Percentiles rank a stretch among this genome's conserved stretches.
Conservation (phyloP, 2,797 vertebrate species). For the Acrossocheilus fasciatus region DNA sequence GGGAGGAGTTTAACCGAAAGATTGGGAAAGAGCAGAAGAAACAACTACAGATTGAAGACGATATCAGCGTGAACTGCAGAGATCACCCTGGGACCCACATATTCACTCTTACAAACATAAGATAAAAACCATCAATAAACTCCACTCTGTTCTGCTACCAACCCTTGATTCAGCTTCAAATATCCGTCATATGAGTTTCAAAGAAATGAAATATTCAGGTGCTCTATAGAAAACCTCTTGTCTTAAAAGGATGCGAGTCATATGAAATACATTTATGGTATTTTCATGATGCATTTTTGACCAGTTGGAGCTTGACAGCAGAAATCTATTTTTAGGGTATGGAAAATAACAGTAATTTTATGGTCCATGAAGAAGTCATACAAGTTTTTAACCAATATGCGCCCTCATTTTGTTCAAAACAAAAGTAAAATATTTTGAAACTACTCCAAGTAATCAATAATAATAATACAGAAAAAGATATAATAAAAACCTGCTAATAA, state of each 20-base stretch:
- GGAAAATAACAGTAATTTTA: neutral
- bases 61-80: neutral
- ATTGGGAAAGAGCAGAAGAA: neutral
- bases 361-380: neutral
- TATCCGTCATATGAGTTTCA: neutral
- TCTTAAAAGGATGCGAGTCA: neutral
- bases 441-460: no score
- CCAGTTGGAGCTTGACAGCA: neutral
- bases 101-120: neutral
- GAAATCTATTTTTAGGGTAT: neutral
- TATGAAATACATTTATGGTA: neutral
- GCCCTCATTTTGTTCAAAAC: no score
- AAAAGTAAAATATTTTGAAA: no score
- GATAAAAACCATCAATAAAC: neutral
- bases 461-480: neutral
- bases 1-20: neutral
- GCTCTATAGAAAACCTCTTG: neutral
- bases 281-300: neutral
- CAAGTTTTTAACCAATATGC: neutral
- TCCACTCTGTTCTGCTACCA: neutral
- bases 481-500: neutral
- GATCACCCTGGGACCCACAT: neutral
- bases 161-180: constrained; percentile 16
- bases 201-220: neutral
- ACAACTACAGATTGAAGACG: constrained; percentile 1